These are phyloP conservation scores for Merluccius polli DNA, from an alignment of 2,797 vertebrate genomes.

Conservation along the genomic window DNA sequence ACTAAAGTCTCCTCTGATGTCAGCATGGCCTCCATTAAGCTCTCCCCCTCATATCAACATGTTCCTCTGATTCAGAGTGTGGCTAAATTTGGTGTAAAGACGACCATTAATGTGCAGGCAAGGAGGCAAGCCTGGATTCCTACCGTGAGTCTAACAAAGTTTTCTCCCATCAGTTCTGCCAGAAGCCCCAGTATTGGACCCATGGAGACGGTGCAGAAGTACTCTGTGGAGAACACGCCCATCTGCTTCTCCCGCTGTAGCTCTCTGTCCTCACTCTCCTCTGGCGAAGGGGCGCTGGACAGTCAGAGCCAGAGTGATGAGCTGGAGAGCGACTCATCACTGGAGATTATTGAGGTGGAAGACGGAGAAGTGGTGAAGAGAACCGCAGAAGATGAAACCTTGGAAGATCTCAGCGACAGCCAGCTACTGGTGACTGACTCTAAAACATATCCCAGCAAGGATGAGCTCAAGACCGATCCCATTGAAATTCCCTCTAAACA, in stretches of 20 bases:
- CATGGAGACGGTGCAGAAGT: slow-evolving; percentile 87
- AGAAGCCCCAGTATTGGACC: slow-evolving; percentile 65
- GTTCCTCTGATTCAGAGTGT: slow-evolving; percentile 82
- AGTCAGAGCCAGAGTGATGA: slow-evolving; percentile 88
- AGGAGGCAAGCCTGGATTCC: slow-evolving; percentile 86
- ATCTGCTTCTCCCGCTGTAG: slow-evolving; percentile 96
- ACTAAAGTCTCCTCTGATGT: slow-evolving; percentile 75
- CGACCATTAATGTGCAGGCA: slow-evolving; percentile 71
- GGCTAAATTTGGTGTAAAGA: slow-evolving; percentile 64
- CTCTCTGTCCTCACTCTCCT: slow-evolving; percentile 94
- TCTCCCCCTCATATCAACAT: slow-evolving; percentile 94
- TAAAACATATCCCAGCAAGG: slow-evolving; percentile 66
- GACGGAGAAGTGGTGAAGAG: slow-evolving; percentile 70
- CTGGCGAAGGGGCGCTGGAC: slow-evolving; percentile 82
- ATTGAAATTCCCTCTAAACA: slow-evolving; percentile 79
- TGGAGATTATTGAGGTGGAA: slow-evolving; percentile 92
- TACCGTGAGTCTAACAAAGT: slow-evolving; percentile 76
- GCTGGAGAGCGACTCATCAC: slow-evolving; percentile 89
- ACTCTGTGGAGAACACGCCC: slow-evolving; percentile 86
- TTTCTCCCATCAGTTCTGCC: slow-evolving; percentile 68
- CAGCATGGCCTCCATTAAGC: slow-evolving; percentile 85
- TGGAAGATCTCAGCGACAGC: slow-evolving; percentile 78
- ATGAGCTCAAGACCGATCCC: slow-evolving; percentile 65
- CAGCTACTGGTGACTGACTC: slow-evolving; percentile 73
- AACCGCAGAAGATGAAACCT: slow-evolving; percentile 70